Evolutionary conservation across 2,888 invertebrate genomes (phyloP), one percentile per base, ranked within the genome.

Genomic region (Cantharis lateralis): DNA sequence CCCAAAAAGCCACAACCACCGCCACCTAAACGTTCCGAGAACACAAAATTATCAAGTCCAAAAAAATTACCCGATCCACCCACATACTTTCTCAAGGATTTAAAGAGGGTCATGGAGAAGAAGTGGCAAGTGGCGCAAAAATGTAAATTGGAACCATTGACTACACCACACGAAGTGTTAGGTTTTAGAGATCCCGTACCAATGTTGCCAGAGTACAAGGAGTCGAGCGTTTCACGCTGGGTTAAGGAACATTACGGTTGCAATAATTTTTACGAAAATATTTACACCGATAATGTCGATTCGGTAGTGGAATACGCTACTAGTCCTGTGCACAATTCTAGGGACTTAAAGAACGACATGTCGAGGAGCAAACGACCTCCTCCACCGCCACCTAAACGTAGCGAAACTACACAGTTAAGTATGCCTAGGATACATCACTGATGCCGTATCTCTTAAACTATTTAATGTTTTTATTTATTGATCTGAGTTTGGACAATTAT

Each of bases 51-150:
- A 2, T 92, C 95, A 1, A 94, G 94, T 10, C 95, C 95, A 3
- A 95, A 94, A 86, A 94, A 94, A 82, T 87, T 95, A 26, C 91
- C 92, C 0, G 94, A 95, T 83, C 95, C 95, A 2, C 94, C 95
- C 0, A 92, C 93, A 24, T 95, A 95, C 76, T 97, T 97, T 85
- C 89, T 97, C 66, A 94, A 95, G 85, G 97, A 97, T 87, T 89
- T 97, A 69, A 97, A 97, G 85, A 91, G 96, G 71, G 97, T 97
- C 0, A 97, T 97, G 95, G 91, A 95, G 81, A 96, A 96, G 85
- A 97, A 97, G 85, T 95, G 95, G 95, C 95, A 96, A 84, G 96
- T 97, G 0, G 96, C 97, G 3, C 96, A 97, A 85, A 97, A 97
- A 86, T 96, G 97, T 85, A 95, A 96, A 87, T 89, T 94, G 20